Evolutionary conservation across 2,888 invertebrate genomes (phyloP).

Genomic region (Nemoura dubitans): DNA sequence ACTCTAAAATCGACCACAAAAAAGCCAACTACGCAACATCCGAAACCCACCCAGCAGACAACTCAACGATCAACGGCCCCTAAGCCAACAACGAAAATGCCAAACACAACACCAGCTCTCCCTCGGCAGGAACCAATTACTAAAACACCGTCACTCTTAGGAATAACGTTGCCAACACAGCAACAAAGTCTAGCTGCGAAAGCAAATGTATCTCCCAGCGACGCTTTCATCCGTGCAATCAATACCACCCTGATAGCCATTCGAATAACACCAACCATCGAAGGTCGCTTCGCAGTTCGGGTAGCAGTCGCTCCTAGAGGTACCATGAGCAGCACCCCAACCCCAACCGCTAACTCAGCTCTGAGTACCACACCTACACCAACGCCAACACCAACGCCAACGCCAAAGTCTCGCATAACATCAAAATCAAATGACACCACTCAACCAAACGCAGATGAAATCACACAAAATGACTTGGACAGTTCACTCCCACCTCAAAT

Average conservation of each 20-base stretch:
- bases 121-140: constrained; percentile 41
- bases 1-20: constrained; percentile 15
- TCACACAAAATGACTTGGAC: background rate
- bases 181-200: background rate
- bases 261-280: constrained; percentile 35
- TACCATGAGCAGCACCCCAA: constrained; percentile 44
- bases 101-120: constrained; percentile 49
- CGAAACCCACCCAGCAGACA: constrained; percentile 38
- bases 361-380: background rate
- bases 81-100: background rate
- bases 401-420: background rate
- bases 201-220: background rate
- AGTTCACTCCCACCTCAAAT: background rate
- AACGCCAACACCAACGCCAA: background rate
- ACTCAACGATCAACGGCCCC: background rate
- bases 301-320: constrained; percentile 38
- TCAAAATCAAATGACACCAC: background rate
- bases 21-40: background rate
- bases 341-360: background rate
- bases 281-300: constrained; percentile 31
- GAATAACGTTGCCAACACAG: background rate
- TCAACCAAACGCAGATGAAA: background rate
- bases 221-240: constrained; percentile 18
- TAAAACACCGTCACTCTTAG: constrained; percentile 42
- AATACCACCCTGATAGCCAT: constrained; percentile 36